Conservation (phyloP, 2,888 invertebrate species). For the Drosophila subsilvestris region DNA sequence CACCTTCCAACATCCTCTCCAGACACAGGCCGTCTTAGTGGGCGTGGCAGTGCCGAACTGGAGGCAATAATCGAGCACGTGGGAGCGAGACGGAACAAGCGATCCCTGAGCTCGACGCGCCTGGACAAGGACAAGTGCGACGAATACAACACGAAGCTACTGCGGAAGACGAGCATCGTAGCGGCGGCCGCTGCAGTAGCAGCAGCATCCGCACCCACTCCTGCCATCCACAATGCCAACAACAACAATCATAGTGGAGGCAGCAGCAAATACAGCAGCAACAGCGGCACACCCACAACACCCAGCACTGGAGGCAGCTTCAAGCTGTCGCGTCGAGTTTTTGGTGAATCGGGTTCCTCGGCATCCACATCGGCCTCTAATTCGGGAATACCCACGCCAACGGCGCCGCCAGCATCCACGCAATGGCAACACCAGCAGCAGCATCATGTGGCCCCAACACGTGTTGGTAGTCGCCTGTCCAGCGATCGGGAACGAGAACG, state of each 20-base stretch:
- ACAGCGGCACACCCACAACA: conserved; percentile 42
- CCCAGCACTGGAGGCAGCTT: conserved; percentile 58
- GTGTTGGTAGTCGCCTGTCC: conserved; percentile 38
- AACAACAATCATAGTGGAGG: conserved; percentile 41
- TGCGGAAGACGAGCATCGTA: conserved; percentile 77
- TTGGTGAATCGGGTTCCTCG: conserved; percentile 65
- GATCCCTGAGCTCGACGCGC: conserved; percentile 84
- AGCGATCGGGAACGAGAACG: conserved; percentile 30
- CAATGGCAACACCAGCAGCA: conserved; percentile 62
- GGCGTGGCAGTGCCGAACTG: conserved; percentile 39
- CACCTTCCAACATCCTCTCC: conserved; percentile 36
- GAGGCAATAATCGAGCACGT: conserved; percentile 56
- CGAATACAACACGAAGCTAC: conserved; percentile 83
- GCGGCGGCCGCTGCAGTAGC: conserved; percentile 50
- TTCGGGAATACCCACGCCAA: conserved; percentile 80
- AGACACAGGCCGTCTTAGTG: conserved; percentile 82
- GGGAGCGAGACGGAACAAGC: conserved; percentile 82
- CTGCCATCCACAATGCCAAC: conserved; percentile 16
- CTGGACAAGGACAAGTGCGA: conserved; percentile 84
- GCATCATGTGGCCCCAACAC: conserved; percentile 33
- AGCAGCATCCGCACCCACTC: conserved; percentile 44
- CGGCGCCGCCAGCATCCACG: conserved; percentile 63
- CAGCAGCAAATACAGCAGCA: conserved; percentile 41
- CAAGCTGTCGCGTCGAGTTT: conserved; percentile 64
- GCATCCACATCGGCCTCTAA: conserved; percentile 77